Base-by-base conservation (phyloP, 2,888 invertebrate genomes). In the Ormyrus pomaceus region DNA sequence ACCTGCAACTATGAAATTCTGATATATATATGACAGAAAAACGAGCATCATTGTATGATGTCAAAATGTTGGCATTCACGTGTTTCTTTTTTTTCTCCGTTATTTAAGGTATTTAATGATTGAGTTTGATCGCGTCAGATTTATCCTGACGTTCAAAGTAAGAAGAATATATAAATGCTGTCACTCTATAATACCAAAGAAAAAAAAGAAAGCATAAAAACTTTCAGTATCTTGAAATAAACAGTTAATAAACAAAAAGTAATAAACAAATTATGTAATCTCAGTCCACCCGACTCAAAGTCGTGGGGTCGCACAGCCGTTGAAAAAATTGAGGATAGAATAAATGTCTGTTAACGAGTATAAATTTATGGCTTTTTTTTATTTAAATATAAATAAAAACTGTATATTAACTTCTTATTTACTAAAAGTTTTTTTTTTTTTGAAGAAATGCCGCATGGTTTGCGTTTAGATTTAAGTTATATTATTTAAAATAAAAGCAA, bases 171-270 rank as follows among this genome's bases (percentile, higher is more conserved):
- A 71, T 71, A 77, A 34, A 70, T 70, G 70, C 71, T 77, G 64
- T 82, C 73, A 77, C 65, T 66, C 66, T 79, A 79, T 79, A 79
- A 79, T 82, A 82, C 82, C 82, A 82, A 82, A 82, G 79, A 79
- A 74, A 79, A 72, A 69, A 65, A 66, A 72, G 65, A 74, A 81
- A 77, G 66, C 76, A 79, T 81, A 65, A 56, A 75, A 53, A 64
- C 55, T 77, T 6, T 72, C 61, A 79, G 34, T 70, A 82, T 68
- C 56, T 53, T 45, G 64, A 71, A 66, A 34, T 56, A 64, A 77
- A 77, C 11, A 56, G 68, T 79, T 74, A 64, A 71, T 75, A 71
- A 66, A 64, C 13, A 48, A 71, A 58, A 58, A 46, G 45, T 56
- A 72, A 56, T 56, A 56, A 77, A 69, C 59, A 73, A 73, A 73